These are phyloP conservation scores for Achatina immaculata DNA, from an alignment of 1,140 invertebrate genomes.

Conservation along the genomic window DNA sequence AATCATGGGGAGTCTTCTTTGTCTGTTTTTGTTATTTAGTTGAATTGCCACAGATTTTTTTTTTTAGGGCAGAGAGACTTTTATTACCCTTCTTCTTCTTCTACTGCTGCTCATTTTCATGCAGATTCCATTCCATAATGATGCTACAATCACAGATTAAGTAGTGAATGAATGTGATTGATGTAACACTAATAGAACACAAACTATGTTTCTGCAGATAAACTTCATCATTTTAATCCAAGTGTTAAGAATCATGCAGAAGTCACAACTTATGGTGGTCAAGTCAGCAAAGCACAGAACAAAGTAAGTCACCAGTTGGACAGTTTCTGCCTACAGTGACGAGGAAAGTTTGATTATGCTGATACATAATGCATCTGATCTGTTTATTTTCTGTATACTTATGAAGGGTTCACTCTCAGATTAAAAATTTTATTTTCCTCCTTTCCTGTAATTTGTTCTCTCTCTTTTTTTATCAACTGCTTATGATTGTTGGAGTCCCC, in stretches of 20 bases:
- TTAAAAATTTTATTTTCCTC: background rate
- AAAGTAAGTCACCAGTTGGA: slow-evolving; percentile 5
- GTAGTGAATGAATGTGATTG: too few relatives aligned
- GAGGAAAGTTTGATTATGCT: too few relatives aligned
- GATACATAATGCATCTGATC: background rate
- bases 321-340: background rate
- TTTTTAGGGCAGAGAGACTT: too few relatives aligned
- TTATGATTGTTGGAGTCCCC: too few relatives aligned
- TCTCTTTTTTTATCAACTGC: background rate
- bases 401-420: background rate
- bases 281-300: background rate
- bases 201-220: background rate
- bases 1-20: too few relatives aligned
- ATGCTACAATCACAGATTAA: too few relatives aligned
- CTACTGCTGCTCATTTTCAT: too few relatives aligned
- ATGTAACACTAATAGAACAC: too few relatives aligned
- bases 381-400: background rate
- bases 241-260: slow-evolving; percentile 20
- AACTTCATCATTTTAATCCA: slow-evolving; percentile 5
- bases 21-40: too few relatives aligned
- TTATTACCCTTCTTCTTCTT: too few relatives aligned
- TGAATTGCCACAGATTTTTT: too few relatives aligned
- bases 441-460: background rate
- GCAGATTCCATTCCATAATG: too few relatives aligned
- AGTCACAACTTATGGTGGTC: background rate